Percentiles rank a stretch among this genome's conserved stretches.
These are phyloP conservation scores for Aegithalos caudatus DNA, from an alignment of 2,113 vertebrate genomes.

Conservation along the genomic window DNA sequence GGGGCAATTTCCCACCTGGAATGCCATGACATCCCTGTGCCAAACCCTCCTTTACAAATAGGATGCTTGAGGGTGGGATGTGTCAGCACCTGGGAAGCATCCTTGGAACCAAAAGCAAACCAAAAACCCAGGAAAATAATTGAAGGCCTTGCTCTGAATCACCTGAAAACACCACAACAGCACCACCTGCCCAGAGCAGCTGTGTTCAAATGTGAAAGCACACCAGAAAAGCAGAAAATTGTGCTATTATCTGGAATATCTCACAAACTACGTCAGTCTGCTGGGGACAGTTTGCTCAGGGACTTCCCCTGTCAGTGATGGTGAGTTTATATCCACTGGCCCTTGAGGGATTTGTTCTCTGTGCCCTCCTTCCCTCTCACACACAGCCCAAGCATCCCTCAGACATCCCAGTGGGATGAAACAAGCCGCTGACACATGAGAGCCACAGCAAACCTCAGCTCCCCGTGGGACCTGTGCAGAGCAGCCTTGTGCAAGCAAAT, in stretches of 20 bases:
- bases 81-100: neutral
- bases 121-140: neutral
- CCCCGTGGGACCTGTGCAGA: neutral
- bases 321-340: neutral
- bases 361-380: neutral
- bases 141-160: neutral
- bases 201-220: neutral
- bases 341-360: neutral
- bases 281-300: neutral
- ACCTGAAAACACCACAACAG: neutral
- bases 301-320: neutral
- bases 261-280: neutral
- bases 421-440: neutral
- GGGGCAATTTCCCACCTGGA: neutral
- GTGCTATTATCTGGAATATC: neutral
- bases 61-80: neutral
- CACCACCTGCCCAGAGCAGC: neutral
- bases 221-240: neutral
- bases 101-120: neutral
- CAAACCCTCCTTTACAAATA: neutral
- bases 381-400: neutral
- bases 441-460: neutral
- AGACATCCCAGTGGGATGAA: neutral
- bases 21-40: neutral
- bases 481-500: constrained; percentile 14